These are phyloP conservation scores for Prosopocoilus inquinatus DNA, from an alignment of 2,888 invertebrate genomes.

Conservation along the genomic window DNA sequence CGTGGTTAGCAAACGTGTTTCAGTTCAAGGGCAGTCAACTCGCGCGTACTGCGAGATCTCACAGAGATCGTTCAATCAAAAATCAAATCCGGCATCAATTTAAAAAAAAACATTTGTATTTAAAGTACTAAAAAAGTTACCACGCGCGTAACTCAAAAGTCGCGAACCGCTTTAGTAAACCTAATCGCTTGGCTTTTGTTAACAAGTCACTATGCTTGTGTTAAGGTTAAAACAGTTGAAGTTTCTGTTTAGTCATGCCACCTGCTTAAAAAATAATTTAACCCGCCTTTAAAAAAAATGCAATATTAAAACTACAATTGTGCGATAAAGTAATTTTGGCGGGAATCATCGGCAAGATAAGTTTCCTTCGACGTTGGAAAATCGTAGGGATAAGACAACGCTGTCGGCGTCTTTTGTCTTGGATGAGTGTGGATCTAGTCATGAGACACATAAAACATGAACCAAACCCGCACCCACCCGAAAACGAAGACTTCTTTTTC, in stretches of 20 bases:
- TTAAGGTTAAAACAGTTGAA: too few species aligned
- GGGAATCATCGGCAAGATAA: too few species aligned
- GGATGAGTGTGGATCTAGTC: conserved; percentile 82
- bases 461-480: conserved; percentile 75
- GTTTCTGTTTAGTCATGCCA: too few species aligned
- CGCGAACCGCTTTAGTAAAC: not conserved
- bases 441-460: conserved; percentile 64
- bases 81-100: conserved; percentile 21
- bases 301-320: too few species aligned
- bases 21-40: conserved; percentile 41
- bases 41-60: conserved; percentile 25
- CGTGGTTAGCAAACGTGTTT: conserved; percentile 28
- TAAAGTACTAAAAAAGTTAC: conserved; percentile 3
- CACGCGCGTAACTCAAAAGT: conserved; percentile 1
- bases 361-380: too few species aligned
- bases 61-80: conserved; percentile 21
- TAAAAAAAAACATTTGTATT: too few species aligned
- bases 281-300: too few species aligned
- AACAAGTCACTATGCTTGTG: too few species aligned
- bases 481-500: conserved; percentile 48
- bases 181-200: not conserved
- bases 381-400: too few species aligned
- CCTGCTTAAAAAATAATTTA: too few species aligned
- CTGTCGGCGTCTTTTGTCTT: conserved; percentile 50
- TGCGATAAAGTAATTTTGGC: too few species aligned